phyloP scores from a whole-genome alignment of 2,113 vertebrate genomes.

The Oreochromis niloticus region DNA sequence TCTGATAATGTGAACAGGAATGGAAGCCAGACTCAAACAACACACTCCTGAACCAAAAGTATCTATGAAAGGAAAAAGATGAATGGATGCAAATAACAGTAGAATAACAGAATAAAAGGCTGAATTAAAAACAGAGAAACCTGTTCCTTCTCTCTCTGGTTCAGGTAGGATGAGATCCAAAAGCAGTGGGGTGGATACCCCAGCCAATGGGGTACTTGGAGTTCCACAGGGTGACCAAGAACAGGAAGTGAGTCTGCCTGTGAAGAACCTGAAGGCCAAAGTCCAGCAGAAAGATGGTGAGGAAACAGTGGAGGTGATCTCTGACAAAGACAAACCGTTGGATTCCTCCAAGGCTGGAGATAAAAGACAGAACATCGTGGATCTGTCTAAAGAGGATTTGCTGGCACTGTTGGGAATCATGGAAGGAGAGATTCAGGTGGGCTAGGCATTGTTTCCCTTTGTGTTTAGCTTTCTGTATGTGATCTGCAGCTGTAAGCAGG shows the following conservation, averaged over 20 bases:
- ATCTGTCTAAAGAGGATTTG: conserved; percentile 87
- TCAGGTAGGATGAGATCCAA: conserved; percentile 90
- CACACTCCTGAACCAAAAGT: not conserved
- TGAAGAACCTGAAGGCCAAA: conserved; percentile 80
- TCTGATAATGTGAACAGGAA: not conserved
- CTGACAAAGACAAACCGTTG: conserved; percentile 78
- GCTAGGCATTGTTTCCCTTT: not conserved
- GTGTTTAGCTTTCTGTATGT: not conserved
- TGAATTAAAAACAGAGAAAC: not conserved
- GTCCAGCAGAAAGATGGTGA: conserved; percentile 72
- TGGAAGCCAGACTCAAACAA: not conserved
- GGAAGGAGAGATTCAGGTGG: conserved; percentile 96
- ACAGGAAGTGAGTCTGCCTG: conserved; percentile 73
- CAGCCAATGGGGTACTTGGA: conserved; percentile 75
- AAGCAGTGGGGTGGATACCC: conserved; percentile 81
- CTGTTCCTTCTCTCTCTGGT: conserved; percentile 22
- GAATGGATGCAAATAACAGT: not conserved
- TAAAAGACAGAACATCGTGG: conserved; percentile 72
- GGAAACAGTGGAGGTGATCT: conserved; percentile 74
- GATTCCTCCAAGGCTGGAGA: conserved; percentile 71
- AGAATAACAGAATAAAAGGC: not conserved
- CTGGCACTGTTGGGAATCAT: conserved; percentile 91
- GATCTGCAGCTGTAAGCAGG: not conserved
- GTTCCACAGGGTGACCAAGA: conserved; percentile 75
- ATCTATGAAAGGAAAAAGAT: not conserved